Evolutionary conservation across 2,888 invertebrate species (phyloP).

Genomic region (Gerris lacustris): DNA sequence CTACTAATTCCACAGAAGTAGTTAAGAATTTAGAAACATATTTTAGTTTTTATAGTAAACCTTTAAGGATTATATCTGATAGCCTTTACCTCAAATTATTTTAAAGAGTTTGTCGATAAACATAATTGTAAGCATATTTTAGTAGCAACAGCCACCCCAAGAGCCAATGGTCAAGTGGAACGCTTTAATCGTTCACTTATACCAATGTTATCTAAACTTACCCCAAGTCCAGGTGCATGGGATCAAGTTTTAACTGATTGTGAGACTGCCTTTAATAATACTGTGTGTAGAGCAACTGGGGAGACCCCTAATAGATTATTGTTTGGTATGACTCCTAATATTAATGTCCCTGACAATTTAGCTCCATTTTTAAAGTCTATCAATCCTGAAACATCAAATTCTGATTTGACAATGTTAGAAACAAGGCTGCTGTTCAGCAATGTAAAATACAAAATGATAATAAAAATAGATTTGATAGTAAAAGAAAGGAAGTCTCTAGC

Average conservation of each 20-base stretch:
- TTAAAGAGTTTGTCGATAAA: background rate
- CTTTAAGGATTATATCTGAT: background rate
- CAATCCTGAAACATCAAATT: no score
- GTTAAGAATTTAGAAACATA: constrained; percentile 8
- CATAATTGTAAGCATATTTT: background rate
- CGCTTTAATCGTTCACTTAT: background rate
- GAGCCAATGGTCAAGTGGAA: constrained; percentile 11
- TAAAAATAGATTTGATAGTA: no score
- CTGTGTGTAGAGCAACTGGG: background rate
- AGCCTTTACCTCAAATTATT: background rate
- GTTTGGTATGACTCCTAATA: constrained; percentile 12
- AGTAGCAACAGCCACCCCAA: constrained; percentile 8
- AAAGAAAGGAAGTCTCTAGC: no score
- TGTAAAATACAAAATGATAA: no score
- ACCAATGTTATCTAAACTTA: constrained; percentile 14
- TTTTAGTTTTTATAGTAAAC: constrained; percentile 9
- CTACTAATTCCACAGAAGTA: constrained; percentile 6
- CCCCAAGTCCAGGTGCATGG: background rate
- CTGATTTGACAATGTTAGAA: no score
- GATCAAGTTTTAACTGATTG: background rate
- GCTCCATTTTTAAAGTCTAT: background rate
- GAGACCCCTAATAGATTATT: background rate
- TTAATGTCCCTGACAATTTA: constrained; percentile 7
- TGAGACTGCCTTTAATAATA: constrained; percentile 12
- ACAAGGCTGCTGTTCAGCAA: no score